A percentile compares a stretch with the other conserved stretches of the same genome.
These are phyloP conservation scores for Lithophane socia DNA, from an alignment of 2,888 invertebrate genomes.

Conservation along the genomic window DNA sequence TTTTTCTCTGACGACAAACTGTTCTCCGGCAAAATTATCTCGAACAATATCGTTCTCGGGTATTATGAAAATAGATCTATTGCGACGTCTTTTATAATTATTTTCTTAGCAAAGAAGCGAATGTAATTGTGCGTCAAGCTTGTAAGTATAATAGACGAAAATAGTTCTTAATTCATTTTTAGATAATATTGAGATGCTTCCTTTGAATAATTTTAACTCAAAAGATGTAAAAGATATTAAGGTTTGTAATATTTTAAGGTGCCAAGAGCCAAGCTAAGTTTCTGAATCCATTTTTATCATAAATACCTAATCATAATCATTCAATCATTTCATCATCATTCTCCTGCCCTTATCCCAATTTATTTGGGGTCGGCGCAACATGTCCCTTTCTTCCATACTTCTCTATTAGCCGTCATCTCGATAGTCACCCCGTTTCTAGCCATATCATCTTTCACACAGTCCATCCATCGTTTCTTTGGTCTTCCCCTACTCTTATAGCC, in stretches of 20 bases:
- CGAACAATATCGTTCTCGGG: conserved; percentile 69
- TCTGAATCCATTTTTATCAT: not conserved
- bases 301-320: too few species aligned
- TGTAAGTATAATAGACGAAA: conserved; percentile 13
- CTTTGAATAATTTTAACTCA: not conserved
- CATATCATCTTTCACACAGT: too few species aligned
- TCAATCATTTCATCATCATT: too few species aligned
- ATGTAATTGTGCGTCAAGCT: conserved; percentile 41
- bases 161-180: conserved; percentile 17
- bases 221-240: too few species aligned
- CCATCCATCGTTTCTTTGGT: too few species aligned
- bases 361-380: too few species aligned
- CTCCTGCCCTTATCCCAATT: too few species aligned
- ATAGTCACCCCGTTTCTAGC: too few species aligned
- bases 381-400: too few species aligned
- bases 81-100: conserved; percentile 56
- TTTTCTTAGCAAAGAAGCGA: conserved; percentile 49
- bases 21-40: conserved; percentile 68
- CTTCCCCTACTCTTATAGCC: too few species aligned
- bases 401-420: too few species aligned
- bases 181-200: not conserved
- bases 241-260: not conserved
- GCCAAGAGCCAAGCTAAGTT: too few species aligned
- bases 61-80: conserved; percentile 75
- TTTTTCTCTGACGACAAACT: conserved; percentile 73